phyloP scores from a whole-genome alignment of 2,888 invertebrate species.

The Brachyptera risi region DNA sequence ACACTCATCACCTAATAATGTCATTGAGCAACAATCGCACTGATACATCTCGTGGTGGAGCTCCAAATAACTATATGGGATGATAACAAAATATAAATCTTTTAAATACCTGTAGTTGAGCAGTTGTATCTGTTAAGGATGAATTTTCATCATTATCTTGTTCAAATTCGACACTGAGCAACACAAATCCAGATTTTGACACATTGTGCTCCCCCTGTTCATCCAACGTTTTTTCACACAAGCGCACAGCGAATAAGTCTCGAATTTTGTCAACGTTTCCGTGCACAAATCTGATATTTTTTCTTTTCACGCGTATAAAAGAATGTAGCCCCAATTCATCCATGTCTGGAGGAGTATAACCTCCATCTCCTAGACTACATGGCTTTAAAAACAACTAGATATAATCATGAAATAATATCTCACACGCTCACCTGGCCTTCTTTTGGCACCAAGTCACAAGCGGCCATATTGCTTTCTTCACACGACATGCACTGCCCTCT shows the following conservation, averaged over 20 bases:
- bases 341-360: conserved; percentile 36
- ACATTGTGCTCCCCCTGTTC: conserved; percentile 30
- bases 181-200: conserved; percentile 30
- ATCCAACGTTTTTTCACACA: conserved; percentile 34
- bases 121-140: conserved; percentile 26
- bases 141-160: conserved; percentile 15
- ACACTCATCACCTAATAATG: too few species aligned
- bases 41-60: too few species aligned
- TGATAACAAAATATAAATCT: too few species aligned
- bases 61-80: too few species aligned
- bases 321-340: conserved; percentile 35
- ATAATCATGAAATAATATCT: too few species aligned
- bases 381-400: conserved; percentile 5
- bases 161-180: conserved; percentile 32
- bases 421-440: too few species aligned
- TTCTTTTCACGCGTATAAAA: conserved; percentile 36
- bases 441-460: too few species aligned
- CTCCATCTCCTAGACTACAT: conserved; percentile 34
- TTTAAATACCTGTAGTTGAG: conserved; percentile 33
- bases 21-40: too few species aligned
- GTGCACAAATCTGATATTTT: conserved; percentile 32
- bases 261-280: conserved; percentile 34
- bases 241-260: conserved; percentile 35
- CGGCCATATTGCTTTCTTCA: too few species aligned
- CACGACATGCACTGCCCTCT: too few species aligned